phyloP scores from a whole-genome alignment of 2,797 vertebrate genomes.

The Sebastes hopkinsi region DNA sequence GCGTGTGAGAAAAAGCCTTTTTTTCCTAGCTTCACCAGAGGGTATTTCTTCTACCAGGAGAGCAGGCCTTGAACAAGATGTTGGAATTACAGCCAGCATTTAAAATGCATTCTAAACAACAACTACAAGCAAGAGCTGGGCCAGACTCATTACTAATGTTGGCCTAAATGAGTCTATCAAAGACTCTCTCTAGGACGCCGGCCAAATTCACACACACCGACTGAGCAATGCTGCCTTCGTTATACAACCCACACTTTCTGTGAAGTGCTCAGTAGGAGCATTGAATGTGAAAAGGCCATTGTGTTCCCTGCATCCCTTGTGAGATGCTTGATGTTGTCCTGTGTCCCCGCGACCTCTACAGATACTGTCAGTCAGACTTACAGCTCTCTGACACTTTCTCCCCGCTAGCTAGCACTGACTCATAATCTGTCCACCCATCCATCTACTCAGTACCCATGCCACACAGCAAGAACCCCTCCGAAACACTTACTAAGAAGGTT shows the following conservation, averaged over 20 bases:
- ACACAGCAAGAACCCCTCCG: slow-evolving; percentile 45
- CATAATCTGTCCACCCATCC: slow-evolving; percentile 67
- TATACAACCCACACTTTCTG: slow-evolving; percentile 35
- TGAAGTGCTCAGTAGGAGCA: slow-evolving; percentile 32
- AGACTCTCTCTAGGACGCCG: slow-evolving; percentile 56
- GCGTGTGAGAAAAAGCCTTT: not conserved
- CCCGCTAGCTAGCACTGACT: slow-evolving; percentile 61
- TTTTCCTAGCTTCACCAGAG: slow-evolving; percentile 32
- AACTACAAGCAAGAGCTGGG: slow-evolving; percentile 55
- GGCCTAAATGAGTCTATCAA: slow-evolving; percentile 77
- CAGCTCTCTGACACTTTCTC: slow-evolving; percentile 53
- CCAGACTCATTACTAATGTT: slow-evolving; percentile 75
- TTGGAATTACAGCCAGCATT: slow-evolving; percentile 63
- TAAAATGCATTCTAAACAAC: slow-evolving; percentile 66
- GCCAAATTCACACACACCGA: slow-evolving; percentile 42
- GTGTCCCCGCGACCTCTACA: slow-evolving; percentile 61
- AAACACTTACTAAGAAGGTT: slow-evolving; percentile 56
- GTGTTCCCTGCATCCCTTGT: slow-evolving; percentile 40
- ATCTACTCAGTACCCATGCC: slow-evolving; percentile 43
- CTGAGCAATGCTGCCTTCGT: slow-evolving; percentile 29
- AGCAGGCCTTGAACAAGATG: slow-evolving; percentile 61
- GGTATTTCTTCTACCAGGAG: slow-evolving; percentile 45
- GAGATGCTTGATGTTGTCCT: slow-evolving; percentile 33
- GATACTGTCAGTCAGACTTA: slow-evolving; percentile 67
- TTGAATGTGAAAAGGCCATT: slow-evolving; percentile 47